Conservation (phyloP, 1,140 invertebrate genomes). For the Mylabris phalerata region DNA sequence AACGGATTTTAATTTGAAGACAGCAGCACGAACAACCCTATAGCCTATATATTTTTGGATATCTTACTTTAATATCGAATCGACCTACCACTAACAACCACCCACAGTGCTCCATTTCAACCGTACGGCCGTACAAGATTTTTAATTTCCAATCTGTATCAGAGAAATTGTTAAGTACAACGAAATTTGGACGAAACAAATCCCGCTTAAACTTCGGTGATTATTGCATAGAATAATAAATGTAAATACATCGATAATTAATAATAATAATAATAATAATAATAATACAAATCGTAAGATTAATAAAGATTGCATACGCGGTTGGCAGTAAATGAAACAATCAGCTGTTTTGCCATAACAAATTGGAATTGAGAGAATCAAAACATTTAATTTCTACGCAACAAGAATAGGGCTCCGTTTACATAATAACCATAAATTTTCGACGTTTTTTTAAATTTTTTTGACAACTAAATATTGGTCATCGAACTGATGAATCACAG, state of each 20-base stretch:
- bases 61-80: constrained; percentile 23
- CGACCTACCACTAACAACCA: constrained; percentile 27
- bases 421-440: constrained; percentile 16
- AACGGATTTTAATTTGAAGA: too few relatives aligned
- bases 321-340: constrained; percentile 26
- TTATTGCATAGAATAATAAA: too few relatives aligned
- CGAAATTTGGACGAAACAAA: constrained; percentile 28
- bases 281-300: too few relatives aligned
- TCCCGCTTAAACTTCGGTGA: background rate
- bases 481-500: constrained; percentile 44
- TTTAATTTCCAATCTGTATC: constrained; percentile 4
- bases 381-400: background rate
- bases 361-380: constrained; percentile 9
- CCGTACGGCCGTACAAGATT: constrained; percentile 22
- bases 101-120: constrained; percentile 28
- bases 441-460: constrained; percentile 20
- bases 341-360: constrained; percentile 19
- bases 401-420: background rate
- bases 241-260: too few relatives aligned
- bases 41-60: constrained; percentile 17
- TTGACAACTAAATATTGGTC: constrained; percentile 42
- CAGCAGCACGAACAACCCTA: constrained; percentile 27
- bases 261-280: too few relatives aligned
- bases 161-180: constrained; percentile 17
- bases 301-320: constrained; percentile 5